A percentile compares a stretch with the other conserved stretches of the same genome.
phyloP scores from a whole-genome alignment of 64 coral and sea anemone species.

The Orbicella faveolata region DNA sequence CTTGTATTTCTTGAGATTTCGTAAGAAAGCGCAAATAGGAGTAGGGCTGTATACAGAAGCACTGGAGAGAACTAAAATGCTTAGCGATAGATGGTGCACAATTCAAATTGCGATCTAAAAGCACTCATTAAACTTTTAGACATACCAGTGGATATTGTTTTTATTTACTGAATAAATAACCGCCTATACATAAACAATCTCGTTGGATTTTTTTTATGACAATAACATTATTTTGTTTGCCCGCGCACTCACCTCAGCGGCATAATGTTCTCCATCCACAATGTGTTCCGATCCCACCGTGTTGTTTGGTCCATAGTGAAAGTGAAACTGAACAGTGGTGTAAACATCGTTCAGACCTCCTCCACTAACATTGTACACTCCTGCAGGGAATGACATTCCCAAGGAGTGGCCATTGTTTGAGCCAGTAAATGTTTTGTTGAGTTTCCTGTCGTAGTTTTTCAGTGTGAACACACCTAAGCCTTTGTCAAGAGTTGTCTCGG shows the following conservation, averaged over 20 bases:
- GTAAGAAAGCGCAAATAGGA: no score
- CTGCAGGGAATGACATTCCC: neutral
- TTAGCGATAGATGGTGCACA: no score
- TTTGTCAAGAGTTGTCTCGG: neutral
- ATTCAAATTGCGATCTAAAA: no score
- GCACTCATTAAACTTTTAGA: no score
- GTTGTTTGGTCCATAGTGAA: neutral
- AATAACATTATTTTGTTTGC: no score
- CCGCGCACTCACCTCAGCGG: neutral
- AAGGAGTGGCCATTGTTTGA: constrained; percentile 34
- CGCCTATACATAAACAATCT: no score
- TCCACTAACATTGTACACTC: neutral
- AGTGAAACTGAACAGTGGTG: neutral
- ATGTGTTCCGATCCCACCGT: constrained; percentile 38
- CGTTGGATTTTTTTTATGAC: no score
- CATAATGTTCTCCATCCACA: neutral
- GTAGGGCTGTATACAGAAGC: no score
- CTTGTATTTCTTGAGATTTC: no score
- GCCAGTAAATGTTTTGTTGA: neutral
- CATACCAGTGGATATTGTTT: no score
- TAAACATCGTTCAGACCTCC: constrained; percentile 14
- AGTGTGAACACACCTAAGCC: neutral
- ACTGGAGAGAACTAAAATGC: no score
- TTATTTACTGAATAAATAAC: no score
- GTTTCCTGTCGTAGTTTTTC: neutral